A percentile compares a stretch with the other conserved stretches of the same genome.
phyloP scores from a whole-genome alignment of 2,797 vertebrate genomes.

The Iguana delicatissima region DNA sequence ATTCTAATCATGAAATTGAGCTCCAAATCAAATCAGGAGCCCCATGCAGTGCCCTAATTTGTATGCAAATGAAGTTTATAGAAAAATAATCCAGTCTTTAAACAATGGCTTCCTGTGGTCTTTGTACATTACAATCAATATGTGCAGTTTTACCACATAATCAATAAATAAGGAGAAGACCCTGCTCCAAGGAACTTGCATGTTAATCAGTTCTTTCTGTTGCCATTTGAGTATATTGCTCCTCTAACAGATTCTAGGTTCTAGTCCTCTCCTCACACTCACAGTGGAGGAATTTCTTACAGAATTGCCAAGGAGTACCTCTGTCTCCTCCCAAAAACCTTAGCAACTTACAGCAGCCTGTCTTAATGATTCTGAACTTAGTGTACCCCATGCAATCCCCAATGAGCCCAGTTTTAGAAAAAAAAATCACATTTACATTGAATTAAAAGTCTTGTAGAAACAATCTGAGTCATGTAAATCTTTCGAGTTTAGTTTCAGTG shows the following conservation, averaged over 20 bases:
- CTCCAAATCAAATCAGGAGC: no score
- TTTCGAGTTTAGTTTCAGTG: conserved; percentile 36
- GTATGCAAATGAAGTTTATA: neutral
- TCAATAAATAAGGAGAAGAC: neutral
- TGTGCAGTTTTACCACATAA: neutral
- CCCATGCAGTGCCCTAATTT: neutral
- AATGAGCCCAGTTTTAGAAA: neutral
- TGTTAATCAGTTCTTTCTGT: neutral
- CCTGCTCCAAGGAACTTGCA: neutral
- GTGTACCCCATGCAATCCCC: neutral
- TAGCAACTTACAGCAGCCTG: neutral
- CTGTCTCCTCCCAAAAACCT: neutral
- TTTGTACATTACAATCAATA: neutral
- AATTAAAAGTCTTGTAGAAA: conserved; percentile 34
- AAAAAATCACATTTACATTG: conserved; percentile 5
- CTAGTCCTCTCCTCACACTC: neutral
- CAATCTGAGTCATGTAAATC: conserved; percentile 3
- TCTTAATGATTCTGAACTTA: neutral
- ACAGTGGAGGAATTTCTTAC: neutral
- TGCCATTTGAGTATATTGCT: neutral
- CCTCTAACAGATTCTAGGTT: neutral
- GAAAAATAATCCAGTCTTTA: neutral
- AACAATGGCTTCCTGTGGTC: neutral
- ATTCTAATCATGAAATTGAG: no score
- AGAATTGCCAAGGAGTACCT: neutral